These are phyloP conservation scores for Hippopotamyrus pictus DNA, from an alignment of 2,797 vertebrate species.

Conservation along the genomic window DNA sequence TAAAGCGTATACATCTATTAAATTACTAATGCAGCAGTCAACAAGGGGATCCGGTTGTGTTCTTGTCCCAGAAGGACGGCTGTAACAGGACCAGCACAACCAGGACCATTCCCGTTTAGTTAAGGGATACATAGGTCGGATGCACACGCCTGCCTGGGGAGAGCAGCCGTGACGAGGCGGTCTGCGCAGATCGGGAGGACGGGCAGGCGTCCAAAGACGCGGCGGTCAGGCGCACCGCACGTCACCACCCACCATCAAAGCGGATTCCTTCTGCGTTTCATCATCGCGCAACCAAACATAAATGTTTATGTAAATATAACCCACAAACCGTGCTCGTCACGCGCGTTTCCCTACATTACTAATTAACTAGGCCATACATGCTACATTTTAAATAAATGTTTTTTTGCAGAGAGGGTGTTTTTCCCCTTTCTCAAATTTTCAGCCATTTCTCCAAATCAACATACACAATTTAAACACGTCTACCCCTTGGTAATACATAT, in stretches of 20 bases:
- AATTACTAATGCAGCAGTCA: background rate
- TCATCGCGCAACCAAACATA: background rate
- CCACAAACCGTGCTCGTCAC: background rate
- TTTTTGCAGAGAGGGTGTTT: background rate
- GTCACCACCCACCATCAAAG: background rate
- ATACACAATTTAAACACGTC: background rate
- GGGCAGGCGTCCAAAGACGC: background rate
- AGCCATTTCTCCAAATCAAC: background rate
- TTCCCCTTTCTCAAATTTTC: background rate
- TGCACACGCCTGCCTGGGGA: background rate
- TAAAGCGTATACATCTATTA: background rate
- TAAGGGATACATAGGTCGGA: background rate
- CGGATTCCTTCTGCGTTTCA: background rate
- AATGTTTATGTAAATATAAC: background rate
- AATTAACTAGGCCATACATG: background rate
- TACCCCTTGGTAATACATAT: background rate
- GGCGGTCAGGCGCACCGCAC: background rate
- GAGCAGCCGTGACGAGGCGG: background rate
- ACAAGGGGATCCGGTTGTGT: slow-evolving; percentile 10
- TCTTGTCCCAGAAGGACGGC: slow-evolving; percentile 47
- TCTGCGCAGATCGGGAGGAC: background rate
- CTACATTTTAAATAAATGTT: background rate
- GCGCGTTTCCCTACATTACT: background rate
- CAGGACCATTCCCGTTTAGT: background rate
- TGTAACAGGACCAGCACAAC: slow-evolving; percentile 36